phyloP scores from a whole-genome alignment of 2,888 invertebrate genomes.

The Cenopis cana region DNA sequence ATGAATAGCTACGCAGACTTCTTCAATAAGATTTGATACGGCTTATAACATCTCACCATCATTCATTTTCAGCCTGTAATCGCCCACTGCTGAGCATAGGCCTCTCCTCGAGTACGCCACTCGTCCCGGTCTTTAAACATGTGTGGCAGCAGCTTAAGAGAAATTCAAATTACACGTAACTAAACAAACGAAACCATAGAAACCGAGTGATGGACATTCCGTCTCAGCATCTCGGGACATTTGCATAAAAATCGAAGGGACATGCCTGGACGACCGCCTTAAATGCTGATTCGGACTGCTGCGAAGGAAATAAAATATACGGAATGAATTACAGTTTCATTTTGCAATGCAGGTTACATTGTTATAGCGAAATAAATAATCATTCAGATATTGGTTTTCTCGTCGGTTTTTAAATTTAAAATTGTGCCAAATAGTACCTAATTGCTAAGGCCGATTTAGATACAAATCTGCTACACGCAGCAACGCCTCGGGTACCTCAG shows the following conservation, averaged over 20 bases:
- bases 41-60: neutral
- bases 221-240: slow-evolving; percentile 70
- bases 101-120: no score
- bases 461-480: neutral
- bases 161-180: slow-evolving; percentile 75
- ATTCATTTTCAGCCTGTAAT: no score
- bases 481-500: neutral
- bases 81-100: no score
- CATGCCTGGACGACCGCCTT: slow-evolving; percentile 62
- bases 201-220: slow-evolving; percentile 78
- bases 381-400: neutral
- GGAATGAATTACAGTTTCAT: slow-evolving; percentile 37
- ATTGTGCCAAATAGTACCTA: neutral
- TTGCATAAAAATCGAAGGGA: slow-evolving; percentile 76
- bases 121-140: neutral
- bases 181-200: slow-evolving; percentile 63
- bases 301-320: slow-evolving; percentile 38
- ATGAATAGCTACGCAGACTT: neutral
- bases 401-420: neutral
- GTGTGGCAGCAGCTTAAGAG: slow-evolving; percentile 58
- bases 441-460: neutral
- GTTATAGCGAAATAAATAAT: neutral
- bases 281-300: slow-evolving; percentile 68
- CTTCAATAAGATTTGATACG: neutral
- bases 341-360: slow-evolving; percentile 18